Evolutionary conservation across 30 jellyfish, hydroid and myxozoan genomes (phyloP).

Genomic region (Catostylus mosaicus): DNA sequence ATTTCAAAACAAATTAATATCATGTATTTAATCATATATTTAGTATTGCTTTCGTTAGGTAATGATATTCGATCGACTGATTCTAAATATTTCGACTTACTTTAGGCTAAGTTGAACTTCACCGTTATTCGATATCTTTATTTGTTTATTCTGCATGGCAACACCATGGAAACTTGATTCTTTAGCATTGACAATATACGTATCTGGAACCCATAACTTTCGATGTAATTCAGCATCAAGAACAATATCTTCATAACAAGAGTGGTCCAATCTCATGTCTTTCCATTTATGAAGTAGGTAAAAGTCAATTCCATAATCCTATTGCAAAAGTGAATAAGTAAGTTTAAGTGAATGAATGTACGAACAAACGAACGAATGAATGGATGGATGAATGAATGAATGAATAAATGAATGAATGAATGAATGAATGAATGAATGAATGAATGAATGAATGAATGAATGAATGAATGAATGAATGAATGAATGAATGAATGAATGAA

Average conservation of each 20-base stretch:
- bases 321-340: background rate
- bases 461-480: too few relatives aligned
- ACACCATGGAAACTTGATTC: slow-evolving; percentile 58
- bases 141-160: slow-evolving; percentile 56
- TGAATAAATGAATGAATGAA: too few relatives aligned
- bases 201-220: slow-evolving; percentile 84
- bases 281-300: slow-evolving; percentile 69
- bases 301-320: slow-evolving; percentile 81
- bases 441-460: too few relatives aligned
- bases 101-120: slow-evolving; percentile 44
- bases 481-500: too few relatives aligned
- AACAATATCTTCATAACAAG: slow-evolving; percentile 10
- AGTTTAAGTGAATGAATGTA: too few relatives aligned
- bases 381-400: too few relatives aligned
- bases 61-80: too few relatives aligned
- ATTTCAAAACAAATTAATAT: too few relatives aligned
- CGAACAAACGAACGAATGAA: too few relatives aligned
- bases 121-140: slow-evolving; percentile 56
- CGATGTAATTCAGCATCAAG: slow-evolving; percentile 52
- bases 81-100: slow-evolving; percentile 51
- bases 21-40: too few relatives aligned
- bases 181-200: slow-evolving; percentile 85
- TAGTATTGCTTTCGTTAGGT: too few relatives aligned
- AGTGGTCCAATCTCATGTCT: slow-evolving; percentile 71
- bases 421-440: too few relatives aligned